Conservation (phyloP, 1,140 invertebrate genomes). For the Heliconius himera region DNA sequence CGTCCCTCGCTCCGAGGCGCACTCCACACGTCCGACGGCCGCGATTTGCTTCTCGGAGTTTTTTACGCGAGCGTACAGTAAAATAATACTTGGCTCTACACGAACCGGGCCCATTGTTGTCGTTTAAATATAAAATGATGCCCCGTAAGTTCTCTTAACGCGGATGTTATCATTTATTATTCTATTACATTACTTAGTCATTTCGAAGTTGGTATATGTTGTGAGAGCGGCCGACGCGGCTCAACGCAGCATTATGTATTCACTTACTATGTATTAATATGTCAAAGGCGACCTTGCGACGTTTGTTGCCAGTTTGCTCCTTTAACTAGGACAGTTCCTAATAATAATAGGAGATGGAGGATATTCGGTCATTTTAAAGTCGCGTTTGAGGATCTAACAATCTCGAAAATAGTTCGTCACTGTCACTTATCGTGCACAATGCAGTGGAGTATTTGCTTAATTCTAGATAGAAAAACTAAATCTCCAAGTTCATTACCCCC, state of each 20-base stretch:
- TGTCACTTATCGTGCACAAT: background rate
- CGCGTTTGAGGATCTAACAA: constrained; percentile 23
- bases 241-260: constrained; percentile 21
- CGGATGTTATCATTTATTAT: constrained; percentile 80
- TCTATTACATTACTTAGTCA: constrained; percentile 71
- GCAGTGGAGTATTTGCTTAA: background rate
- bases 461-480: constrained; percentile 25
- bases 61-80: constrained; percentile 61
- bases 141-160: constrained; percentile 71
- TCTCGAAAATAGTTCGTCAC: constrained; percentile 13
- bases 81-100: constrained; percentile 69
- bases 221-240: constrained; percentile 23
- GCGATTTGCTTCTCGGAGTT: constrained; percentile 52
- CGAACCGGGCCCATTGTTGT: constrained; percentile 65
- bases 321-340: constrained; percentile 29
- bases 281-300: constrained; percentile 34
- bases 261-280: constrained; percentile 27
- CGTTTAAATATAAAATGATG: constrained; percentile 71
- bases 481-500: constrained; percentile 27
- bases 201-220: constrained; percentile 47
- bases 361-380: constrained; percentile 33
- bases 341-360: constrained; percentile 32
- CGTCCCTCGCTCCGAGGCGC: constrained; percentile 2
- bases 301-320: constrained; percentile 25
- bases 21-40: constrained; percentile 41